Percentiles rank a stretch among this genome's conserved stretches.
These are phyloP conservation scores for Vidua chalybeata DNA, from an alignment of 2,113 vertebrate species.

Conservation along the genomic window DNA sequence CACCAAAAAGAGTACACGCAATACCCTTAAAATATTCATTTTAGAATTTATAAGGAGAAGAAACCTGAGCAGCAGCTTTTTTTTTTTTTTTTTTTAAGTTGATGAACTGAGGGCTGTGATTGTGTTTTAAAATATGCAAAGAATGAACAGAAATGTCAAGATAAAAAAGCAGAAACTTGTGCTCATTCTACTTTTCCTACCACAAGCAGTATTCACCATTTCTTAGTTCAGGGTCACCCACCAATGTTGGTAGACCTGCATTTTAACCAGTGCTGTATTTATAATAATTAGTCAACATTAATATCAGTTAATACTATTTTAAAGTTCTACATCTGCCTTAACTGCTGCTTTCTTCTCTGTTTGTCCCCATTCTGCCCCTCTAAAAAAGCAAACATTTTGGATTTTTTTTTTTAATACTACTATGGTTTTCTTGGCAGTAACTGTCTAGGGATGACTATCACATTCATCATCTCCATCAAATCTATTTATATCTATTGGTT, in stretches of 20 bases:
- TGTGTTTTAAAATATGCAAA: not conserved
- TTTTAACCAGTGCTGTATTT: not conserved
- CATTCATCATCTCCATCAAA: not conserved
- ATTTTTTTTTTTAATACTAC: not conserved
- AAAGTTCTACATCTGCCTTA: not conserved
- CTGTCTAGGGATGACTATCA: not conserved
- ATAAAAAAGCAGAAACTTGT: not conserved
- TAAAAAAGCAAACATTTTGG: not conserved
- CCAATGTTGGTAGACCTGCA: not conserved
- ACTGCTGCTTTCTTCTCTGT: not conserved
- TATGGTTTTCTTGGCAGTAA: not conserved
- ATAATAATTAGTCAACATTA: not conserved
- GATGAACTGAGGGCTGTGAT: not conserved
- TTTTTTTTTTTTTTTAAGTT: not conserved
- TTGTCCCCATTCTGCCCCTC: not conserved
- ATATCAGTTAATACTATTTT: not conserved
- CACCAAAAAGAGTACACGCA: not conserved
- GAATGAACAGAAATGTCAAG: not conserved
- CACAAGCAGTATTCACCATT: not conserved
- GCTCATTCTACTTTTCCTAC: not conserved
- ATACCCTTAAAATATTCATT: not conserved
- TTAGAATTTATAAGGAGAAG: not conserved
- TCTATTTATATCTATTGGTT: conserved; percentile 20
- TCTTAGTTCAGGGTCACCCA: not conserved
- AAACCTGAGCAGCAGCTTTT: not conserved